Base-by-base conservation (phyloP, 2,888 invertebrate species). In the Frankliniella intonsa region DNA sequence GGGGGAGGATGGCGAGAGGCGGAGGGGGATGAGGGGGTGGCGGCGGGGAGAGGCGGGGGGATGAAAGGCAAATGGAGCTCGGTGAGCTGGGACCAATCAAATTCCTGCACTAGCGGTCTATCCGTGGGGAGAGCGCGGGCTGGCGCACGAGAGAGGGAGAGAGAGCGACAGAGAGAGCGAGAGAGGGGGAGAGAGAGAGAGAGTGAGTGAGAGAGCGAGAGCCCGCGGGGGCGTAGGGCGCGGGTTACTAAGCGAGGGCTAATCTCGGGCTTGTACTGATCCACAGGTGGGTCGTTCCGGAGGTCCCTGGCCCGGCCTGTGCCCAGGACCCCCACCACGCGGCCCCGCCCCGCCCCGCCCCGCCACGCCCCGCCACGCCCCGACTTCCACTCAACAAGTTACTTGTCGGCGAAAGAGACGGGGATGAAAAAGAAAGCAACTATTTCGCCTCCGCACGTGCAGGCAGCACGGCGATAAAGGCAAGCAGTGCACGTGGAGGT, bases 251-350 rank as follows among this genome's bases (percentile, higher is more conserved):
- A 14, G n/a, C 65, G 65, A n/a, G 65, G 69, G 22, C 69, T 69
- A 69, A 69, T 69, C 69, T 11, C 69, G 5, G 69, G 62, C 62
- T 62, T 62, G 62, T 62, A 22, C 25, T 69, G 69, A 69, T 69
- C 69, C 69, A 69, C 69, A 69, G 69, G 69, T 69, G 69, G 69
- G n/a, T 69, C 69, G 69, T n/a, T n/a, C 17, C 55, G 65, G 65
- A n/a, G n/a, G 65, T 55, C 17, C 55, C 55, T 17, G 55, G 55
- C 55, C 55, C 12, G 55, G 55, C 55, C 17, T 14, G 3, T 8
- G 55, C 55, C 7, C 2, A 1, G 14, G 38, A 38, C 38, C 38
- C 38, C 38, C 38, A 38, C 38, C 38, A 38, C 5, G 38, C 38
- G 38, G 5, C 55, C 55, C 2, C 55, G 55, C 14, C 55, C 55